A percentile compares a stretch with the other conserved stretches of the same genome.
Evolutionary conservation across 35 echinoderm and acorn worm genomes (phyloP).

Genomic region (Lytechinus pictus): DNA sequence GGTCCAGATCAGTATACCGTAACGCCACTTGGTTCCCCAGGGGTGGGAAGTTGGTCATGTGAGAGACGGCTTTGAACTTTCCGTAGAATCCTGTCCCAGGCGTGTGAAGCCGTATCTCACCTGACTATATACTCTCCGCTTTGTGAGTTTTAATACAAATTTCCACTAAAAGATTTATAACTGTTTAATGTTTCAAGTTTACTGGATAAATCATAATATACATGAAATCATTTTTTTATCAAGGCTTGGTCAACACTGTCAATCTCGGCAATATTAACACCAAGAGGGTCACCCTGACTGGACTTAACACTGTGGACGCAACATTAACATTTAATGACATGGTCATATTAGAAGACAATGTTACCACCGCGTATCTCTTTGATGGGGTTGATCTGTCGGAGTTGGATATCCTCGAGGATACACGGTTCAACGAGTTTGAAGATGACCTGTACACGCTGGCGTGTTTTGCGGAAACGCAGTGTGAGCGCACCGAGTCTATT

Average conservation of each 20-base stretch:
- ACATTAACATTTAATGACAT: slow-evolving; percentile 40
- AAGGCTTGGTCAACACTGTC: slow-evolving; percentile 24
- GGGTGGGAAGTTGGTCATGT: too few species aligned
- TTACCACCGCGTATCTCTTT: slow-evolving; percentile 32
- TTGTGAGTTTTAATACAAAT: too few species aligned
- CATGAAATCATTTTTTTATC: not conserved
- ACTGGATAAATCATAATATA: too few species aligned
- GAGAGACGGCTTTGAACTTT: too few species aligned
- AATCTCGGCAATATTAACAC: not conserved
- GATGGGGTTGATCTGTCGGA: slow-evolving; percentile 41
- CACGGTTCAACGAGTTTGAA: not conserved
- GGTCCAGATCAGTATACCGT: too few species aligned
- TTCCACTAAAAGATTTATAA: too few species aligned
- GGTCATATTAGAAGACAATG: not conserved
- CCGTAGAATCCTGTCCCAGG: too few species aligned
- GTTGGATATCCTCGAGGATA: not conserved
- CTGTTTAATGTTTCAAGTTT: too few species aligned
- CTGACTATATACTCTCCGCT: too few species aligned
- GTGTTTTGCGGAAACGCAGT: slow-evolving; percentile 25
- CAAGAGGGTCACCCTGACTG: not conserved
- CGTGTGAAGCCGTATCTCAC: too few species aligned
- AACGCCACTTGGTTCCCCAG: too few species aligned
- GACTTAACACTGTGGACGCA: not conserved
- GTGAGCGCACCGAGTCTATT: slow-evolving; percentile 28
- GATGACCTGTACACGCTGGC: not conserved